These are phyloP conservation scores for Ceyx melanurus DNA, from an alignment of 2,113 vertebrate genomes.

Conservation along the genomic window DNA sequence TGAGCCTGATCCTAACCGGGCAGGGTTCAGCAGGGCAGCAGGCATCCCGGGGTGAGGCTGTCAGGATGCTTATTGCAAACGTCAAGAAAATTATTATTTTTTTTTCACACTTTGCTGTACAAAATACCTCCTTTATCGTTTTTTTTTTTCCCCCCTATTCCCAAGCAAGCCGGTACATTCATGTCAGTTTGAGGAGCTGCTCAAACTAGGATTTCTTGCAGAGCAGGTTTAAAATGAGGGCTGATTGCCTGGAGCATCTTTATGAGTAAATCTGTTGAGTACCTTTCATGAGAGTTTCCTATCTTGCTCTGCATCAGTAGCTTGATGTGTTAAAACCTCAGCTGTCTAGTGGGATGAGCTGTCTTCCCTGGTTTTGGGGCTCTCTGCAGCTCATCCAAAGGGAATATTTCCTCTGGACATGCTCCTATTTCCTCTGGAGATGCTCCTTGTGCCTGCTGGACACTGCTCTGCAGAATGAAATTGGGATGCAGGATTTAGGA, in stretches of 20 bases:
- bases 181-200: background rate
- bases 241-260: constrained; percentile 34
- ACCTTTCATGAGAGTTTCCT: background rate
- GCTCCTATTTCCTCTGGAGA: background rate
- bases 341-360: background rate
- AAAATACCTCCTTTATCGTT: background rate
- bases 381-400: background rate
- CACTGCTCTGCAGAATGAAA: background rate
- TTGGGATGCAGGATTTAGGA: background rate
- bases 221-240: constrained; percentile 49
- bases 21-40: background rate
- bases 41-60: rapidly evolving
- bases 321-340: background rate
- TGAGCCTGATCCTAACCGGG: background rate
- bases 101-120: background rate
- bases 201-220: constrained; percentile 39
- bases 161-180: background rate
- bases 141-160: background rate
- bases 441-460: background rate
- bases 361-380: background rate
- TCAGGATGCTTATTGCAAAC: background rate
- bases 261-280: background rate
- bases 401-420: background rate
- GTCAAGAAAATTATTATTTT: background rate
- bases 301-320: background rate